Evolutionary conservation across 1,140 invertebrate genomes (phyloP), one percentile per base, ranked within the genome.

Genomic region (Octopus sinensis): DNA sequence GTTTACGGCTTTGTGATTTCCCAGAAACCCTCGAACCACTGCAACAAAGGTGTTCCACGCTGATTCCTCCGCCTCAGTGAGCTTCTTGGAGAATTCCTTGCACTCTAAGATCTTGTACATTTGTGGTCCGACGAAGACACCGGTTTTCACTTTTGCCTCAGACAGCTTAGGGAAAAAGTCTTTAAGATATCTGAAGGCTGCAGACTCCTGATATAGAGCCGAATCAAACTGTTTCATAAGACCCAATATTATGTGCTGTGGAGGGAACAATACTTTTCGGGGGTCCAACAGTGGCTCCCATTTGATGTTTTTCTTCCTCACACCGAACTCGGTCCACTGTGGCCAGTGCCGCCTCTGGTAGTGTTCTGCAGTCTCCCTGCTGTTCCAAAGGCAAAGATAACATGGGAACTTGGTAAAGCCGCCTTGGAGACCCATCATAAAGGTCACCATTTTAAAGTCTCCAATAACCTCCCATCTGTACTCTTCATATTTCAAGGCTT

Each of bases 211-310:
- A 51, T 76, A 1, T 13, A 76, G 75, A 68, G 12, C 62, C 3
- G 12, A 13, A 68, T 2, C n/a, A 13, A 68, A 68, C 62, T 68
- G 1, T n/a, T 76, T 76, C 75, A 76, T 51, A 76, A 76, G 4
- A n/a, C 75, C 1, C 75, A 76, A 51, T 76, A 1, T 76, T 76
- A 76, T 76, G 75, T 76, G 75, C 75, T 4, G 23, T 76, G 75
- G 75, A 17, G 10, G 75, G 2, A 76, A 23, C n/a, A 12, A 51
- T 9, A 17, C 43, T 30, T 76, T 76, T 4, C 23, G 56, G 56
- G 56, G 56, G 4, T 9, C 17, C 56, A 9, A 62, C 9, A 12
- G 17, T 9, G 9, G 56, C 9, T 62, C 4, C 56, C 9, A 62
- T 12, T 17, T 62, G 9, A 17, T 12, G 9, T 2, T 62, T 62